phyloP scores from a whole-genome alignment of 2,113 vertebrate genomes.

The Pagrus major region DNA sequence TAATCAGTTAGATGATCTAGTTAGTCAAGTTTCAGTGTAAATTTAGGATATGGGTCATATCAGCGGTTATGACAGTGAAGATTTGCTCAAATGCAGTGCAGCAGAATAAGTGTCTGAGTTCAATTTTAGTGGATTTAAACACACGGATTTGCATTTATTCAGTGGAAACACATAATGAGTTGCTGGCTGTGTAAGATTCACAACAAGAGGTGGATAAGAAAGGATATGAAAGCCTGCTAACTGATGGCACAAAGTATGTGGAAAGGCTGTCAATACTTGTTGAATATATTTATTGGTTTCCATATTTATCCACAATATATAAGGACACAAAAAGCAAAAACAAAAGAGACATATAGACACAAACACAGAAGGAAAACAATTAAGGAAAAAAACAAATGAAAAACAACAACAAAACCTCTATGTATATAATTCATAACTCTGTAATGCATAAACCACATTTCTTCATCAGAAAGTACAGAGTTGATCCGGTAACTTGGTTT shows the following conservation, averaged over 20 bases:
- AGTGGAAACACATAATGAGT: not conserved
- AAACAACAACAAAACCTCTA: not conserved
- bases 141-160: not conserved
- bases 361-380: no score
- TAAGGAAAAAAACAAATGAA: not conserved
- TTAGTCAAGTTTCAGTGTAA: slow-evolving; percentile 3
- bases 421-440: not conserved
- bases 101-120: not conserved
- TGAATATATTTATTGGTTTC: not conserved
- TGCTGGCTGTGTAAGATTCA: not conserved
- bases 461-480: not conserved
- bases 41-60: not conserved
- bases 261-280: not conserved
- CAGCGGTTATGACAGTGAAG: not conserved
- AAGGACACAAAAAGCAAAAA: not conserved
- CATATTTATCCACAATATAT: not conserved
- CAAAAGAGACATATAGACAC: not conserved
- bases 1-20: not conserved
- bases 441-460: not conserved
- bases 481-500: not conserved
- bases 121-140: not conserved
- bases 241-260: not conserved
- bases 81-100: not conserved
- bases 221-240: no score
- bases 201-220: not conserved